Percentiles rank a stretch among this genome's conserved stretches.
These are phyloP conservation scores for Hippocampus abdominalis DNA, from an alignment of 2,113 vertebrate genomes.

Conservation along the genomic window DNA sequence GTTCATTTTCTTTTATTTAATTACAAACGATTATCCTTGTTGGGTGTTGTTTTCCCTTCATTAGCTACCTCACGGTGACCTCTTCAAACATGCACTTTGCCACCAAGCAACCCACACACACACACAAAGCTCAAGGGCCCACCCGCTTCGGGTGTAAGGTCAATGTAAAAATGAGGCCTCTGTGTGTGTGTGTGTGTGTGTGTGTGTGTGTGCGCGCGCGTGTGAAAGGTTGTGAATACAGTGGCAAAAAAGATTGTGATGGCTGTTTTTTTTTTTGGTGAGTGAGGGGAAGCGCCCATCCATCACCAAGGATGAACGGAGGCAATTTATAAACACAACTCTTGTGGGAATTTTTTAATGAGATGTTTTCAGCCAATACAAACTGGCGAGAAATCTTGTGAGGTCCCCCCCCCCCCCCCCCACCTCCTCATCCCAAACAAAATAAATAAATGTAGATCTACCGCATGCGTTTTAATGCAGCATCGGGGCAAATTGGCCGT, in stretches of 20 bases:
- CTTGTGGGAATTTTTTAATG: slow-evolving; percentile 76
- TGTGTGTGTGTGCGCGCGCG: slow-evolving; percentile 14
- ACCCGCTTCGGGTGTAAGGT: slow-evolving; percentile 62
- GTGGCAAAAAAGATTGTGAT: slow-evolving; percentile 42
- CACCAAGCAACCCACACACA: slow-evolving; percentile 6
- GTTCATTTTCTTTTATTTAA: not conserved
- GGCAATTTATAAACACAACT: slow-evolving; percentile 74
- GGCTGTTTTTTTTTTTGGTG: slow-evolving; percentile 52
- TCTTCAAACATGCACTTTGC: slow-evolving; percentile 29
- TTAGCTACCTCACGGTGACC: slow-evolving; percentile 61
- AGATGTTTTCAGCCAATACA: slow-evolving; percentile 44
- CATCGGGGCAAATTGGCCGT: too few relatives aligned
- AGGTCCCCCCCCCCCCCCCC: too few relatives aligned
- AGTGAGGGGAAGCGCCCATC: slow-evolving; percentile 66
- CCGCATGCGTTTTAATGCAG: too few relatives aligned
- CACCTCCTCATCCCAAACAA: not conserved
- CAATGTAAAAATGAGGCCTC: slow-evolving; percentile 29
- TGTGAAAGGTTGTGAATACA: slow-evolving; percentile 62
- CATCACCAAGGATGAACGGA: slow-evolving; percentile 64
- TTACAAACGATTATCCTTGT: slow-evolving; percentile 24
- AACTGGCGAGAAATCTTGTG: not conserved
- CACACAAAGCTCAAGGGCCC: slow-evolving; percentile 56
- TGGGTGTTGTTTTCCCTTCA: slow-evolving; percentile 66
- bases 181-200: slow-evolving; percentile 18
- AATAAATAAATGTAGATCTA: not conserved